These are phyloP conservation scores for Clivina fossor DNA, from an alignment of 2,888 invertebrate genomes.

Conservation along the genomic window DNA sequence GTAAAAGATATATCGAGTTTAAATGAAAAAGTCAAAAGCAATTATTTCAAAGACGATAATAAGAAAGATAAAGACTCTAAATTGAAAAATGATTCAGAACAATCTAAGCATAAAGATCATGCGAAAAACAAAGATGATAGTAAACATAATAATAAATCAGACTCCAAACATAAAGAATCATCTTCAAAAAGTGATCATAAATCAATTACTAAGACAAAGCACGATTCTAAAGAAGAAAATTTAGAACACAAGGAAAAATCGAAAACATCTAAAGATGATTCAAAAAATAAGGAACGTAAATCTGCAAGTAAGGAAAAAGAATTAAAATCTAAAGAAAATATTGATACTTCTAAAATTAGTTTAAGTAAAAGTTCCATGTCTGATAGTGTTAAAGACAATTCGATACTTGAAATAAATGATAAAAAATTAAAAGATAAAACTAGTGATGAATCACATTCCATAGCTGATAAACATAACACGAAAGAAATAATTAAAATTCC, in stretches of 20 bases:
- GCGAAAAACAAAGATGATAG: neutral
- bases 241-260: slow-evolving; percentile 2
- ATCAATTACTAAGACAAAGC: neutral
- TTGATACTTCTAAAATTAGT: neutral
- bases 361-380: neutral
- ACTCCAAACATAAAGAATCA: slow-evolving; percentile 5
- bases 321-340: slow-evolving; percentile 3
- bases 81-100: slow-evolving; percentile 4
- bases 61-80: slow-evolving; percentile 21
- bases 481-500: neutral
- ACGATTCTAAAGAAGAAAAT: neutral
- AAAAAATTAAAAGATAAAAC: neutral
- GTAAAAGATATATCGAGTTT: slow-evolving; percentile 3
- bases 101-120: neutral
- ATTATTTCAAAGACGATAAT: slow-evolving; percentile 1
- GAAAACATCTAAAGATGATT: slow-evolving; percentile 11
- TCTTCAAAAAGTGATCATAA: neutral
- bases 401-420: neutral
- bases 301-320: slow-evolving; percentile 6
- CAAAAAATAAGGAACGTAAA: slow-evolving; percentile 8
- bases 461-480: neutral
- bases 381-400: slow-evolving; percentile 2
- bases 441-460: neutral
- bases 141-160: neutral
- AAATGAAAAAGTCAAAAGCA: slow-evolving; percentile 7